Conservation (phyloP, 2,113 vertebrate species). For the Archilochus colubris region DNA sequence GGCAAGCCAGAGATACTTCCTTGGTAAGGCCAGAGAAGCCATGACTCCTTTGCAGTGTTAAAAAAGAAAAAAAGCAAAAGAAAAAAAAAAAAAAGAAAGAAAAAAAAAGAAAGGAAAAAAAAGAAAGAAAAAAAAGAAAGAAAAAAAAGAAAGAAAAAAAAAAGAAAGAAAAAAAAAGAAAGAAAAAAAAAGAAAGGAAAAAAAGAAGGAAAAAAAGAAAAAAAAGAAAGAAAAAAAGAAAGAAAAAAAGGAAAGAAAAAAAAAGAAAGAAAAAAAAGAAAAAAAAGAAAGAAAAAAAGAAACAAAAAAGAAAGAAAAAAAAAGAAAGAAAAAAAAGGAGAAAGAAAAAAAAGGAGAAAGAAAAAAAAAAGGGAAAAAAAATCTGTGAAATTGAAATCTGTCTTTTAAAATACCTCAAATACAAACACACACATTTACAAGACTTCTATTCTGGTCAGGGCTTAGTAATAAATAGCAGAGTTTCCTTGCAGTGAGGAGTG, state of each 20-base stretch:
- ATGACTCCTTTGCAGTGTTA: not conserved
- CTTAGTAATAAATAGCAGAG: not conserved
- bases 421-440: rapidly evolving
- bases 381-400: not conserved
- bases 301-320: too few species aligned
- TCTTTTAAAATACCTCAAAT: not conserved
- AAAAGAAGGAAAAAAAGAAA: too few species aligned
- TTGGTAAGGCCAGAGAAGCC: not conserved
- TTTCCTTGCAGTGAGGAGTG: not conserved
- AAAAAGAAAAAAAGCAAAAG: not conserved
- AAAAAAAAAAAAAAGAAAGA: not conserved
- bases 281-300: not conserved
- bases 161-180: not conserved
- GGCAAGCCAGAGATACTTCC: not conserved
- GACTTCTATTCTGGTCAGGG: not conserved
- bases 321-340: not conserved
- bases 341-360: not conserved
- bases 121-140: too few species aligned
- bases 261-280: not conserved
- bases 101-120: not conserved
- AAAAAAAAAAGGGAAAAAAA: not conserved
- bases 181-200: too few species aligned
- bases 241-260: too few species aligned
- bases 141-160: not conserved
- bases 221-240: not conserved